Conservation (phyloP, 2,888 invertebrate genomes). For the Cartodere bifasciata region DNA sequence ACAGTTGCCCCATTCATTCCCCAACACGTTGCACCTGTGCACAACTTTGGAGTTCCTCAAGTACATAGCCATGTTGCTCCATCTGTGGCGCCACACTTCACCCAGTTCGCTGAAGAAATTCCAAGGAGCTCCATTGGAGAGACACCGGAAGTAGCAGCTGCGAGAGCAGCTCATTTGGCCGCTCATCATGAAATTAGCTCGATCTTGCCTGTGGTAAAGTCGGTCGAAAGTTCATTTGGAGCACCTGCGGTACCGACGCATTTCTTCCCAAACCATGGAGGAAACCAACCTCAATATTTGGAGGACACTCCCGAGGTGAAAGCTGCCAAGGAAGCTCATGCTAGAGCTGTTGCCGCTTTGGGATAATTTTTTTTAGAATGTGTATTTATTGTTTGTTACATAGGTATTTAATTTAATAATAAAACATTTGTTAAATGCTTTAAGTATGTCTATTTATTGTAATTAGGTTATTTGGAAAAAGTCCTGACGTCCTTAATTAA, state of each 20-base stretch:
- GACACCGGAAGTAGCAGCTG: constrained; percentile 22
- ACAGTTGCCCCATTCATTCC: background rate
- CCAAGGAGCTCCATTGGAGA: constrained; percentile 20
- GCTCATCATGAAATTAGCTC: constrained; percentile 13
- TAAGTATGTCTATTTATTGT: no score
- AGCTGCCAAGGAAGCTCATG: constrained; percentile 17
- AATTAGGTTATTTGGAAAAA: no score
- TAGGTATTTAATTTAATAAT: no score
- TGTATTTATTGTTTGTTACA: no score
- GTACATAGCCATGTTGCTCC: no score
- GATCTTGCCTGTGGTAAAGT: constrained; percentile 12
- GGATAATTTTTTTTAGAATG: no score
- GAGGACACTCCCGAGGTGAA: constrained; percentile 21
- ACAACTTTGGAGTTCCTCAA: no score
- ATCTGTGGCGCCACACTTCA: constrained; percentile 3
- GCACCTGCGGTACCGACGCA: background rate
- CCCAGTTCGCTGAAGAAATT: constrained; percentile 17
- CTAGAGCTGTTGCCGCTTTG: constrained; percentile 10
- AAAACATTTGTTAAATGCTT: no score
- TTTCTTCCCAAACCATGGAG: background rate
- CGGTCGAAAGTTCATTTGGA: constrained; percentile 1
- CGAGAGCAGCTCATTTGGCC: constrained; percentile 20
- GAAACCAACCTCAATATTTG: no score
- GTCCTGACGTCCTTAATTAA: no score
- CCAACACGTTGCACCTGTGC: no score